Evolutionary conservation across 2,113 vertebrate species (phyloP), one percentile per base, ranked within the genome.

Genomic region (Phrynocephalus versicolor): DNA sequence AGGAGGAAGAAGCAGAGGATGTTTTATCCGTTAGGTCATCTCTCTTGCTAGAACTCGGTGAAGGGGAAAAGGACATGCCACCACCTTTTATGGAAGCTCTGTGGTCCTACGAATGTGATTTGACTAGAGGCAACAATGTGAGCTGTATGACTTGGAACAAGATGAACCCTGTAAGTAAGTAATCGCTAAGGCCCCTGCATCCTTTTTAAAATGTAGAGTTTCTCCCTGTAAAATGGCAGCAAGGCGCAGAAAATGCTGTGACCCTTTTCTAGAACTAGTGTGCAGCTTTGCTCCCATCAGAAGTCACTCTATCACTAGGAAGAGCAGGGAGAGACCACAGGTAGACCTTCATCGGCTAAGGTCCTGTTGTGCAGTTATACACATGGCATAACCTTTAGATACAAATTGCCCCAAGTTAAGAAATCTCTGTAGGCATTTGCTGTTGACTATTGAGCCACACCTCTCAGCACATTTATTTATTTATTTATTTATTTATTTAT

Each of bases 81-180:
- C 87, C 90, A 6, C 96, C 97, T 65, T 94, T 91, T 3, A 15
- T 98, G 93, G 95, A 97, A 67, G 41, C 33, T 82, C 97, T 99
- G 55, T 99, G 98, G 98, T 90, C 94, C 0, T 99, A 97, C 70
- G 89, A 71, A 1, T 99, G 98, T 93, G 95, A 96, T 72, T 92
- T 98, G 64, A 98, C 95, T 12, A 89, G 88, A 0, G 96, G 96
- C 0, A 95, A 88, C 55, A 95, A 93, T 0, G 96, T 99, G 83
- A 98, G 95, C 96, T 95, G 97, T 88, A 96, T 98, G 94, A 91
- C 96, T 37, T 99, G 98, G 97, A 99, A 97, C 95, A 98, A 96
- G 94, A 94, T 37, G 7, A 98, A 98, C 85, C 94, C 92, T 37
- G 98, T 99, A 94, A 94, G 96, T 94, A 69, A 30, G 1, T 2